A percentile compares a stretch with the other conserved stretches of the same genome.
These are phyloP conservation scores for Chironomus riparius DNA, from an alignment of 2,888 invertebrate genomes.

Conservation along the genomic window DNA sequence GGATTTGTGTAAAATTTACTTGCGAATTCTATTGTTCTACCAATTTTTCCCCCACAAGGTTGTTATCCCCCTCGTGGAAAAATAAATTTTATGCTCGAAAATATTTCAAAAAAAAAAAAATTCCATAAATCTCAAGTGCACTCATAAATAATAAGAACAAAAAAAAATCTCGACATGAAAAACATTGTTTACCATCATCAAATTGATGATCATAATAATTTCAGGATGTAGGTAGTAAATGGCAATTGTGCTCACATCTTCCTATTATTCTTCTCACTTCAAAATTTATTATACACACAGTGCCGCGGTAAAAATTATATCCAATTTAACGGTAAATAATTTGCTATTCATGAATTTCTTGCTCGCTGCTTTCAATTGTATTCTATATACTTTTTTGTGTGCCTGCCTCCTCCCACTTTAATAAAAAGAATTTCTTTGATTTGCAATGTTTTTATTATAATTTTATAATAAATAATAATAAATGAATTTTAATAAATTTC, in stretches of 20 bases:
- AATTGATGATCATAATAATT: not conserved
- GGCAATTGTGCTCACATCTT: slow-evolving; percentile 17
- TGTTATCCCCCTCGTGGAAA: too few species aligned
- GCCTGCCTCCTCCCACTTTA: not conserved
- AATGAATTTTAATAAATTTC: not conserved
- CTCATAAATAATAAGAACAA: not conserved
- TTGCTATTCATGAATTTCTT: not conserved
- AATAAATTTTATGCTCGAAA: too few species aligned
- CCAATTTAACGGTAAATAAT: slow-evolving; percentile 27
- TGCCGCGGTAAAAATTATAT: slow-evolving; percentile 8
- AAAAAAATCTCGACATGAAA: not conserved
- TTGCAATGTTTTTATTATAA: not conserved
- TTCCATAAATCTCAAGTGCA: too few species aligned
- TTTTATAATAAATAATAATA: too few species aligned
- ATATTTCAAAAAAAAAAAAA: too few species aligned
- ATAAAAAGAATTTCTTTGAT: not conserved
- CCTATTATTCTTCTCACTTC: slow-evolving; percentile 3
- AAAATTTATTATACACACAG: slow-evolving; percentile 14
- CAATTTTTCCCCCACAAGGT: too few species aligned
- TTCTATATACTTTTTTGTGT: not conserved
- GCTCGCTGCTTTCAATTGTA: not conserved
- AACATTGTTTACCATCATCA: not conserved
- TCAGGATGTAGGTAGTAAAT: slow-evolving; percentile 26
- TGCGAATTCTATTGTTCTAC: too few species aligned
- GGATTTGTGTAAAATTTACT: too few species aligned